Base-by-base conservation (phyloP, 1,140 invertebrate genomes). In the Parapsyche elsis region DNA sequence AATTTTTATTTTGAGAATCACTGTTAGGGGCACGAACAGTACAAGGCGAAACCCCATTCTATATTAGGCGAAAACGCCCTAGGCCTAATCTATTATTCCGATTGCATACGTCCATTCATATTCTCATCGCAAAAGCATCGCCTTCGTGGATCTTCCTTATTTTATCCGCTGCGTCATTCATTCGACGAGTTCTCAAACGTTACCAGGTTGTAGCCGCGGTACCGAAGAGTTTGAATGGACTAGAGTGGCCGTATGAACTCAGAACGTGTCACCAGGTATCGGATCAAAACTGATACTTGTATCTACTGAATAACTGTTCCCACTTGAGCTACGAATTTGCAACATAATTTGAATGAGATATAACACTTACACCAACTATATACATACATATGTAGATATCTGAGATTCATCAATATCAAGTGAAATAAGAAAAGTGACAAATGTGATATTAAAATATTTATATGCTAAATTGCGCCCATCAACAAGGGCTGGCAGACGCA, bases 81-180 rank as follows among this genome's bases (percentile, higher is more conserved):
- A 38, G 9, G 0, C 57, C 57, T 38, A 38, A 61, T 61, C 9
- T 61, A 61, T 61, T 61, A 61, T 61, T 61, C 57, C 57, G 14
- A 61, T 61, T 61, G 57, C 57, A 61, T 61, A 61, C n/a, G 7
- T 9, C 57, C 57, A 57, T 57, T 57, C 53, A 57, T 57, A 57
- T 57, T 57, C 53, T 14, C 53, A 21, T 61, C 57, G 57, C 57
- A 21, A 19, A 61, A 38, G 7, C 30, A 38, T 21, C 16, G 21
- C 16, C 57, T 61, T 61, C 57, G 21, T 61, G 19, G 9, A 61
- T 61, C 57, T 61, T 21, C 16, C 57, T 9, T 61, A 61, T 61
- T 61, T 5, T 19, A 61, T 61, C 57, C 19, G 57, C 57, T 61
- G 57, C 16, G 57, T 61, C 57, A 61, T 61, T 61, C 57, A 61